Evolutionary conservation across 1,140 invertebrate species (phyloP), one percentile per base, ranked within the genome.

Genomic region (Bursaphelenchus mucronatus): DNA sequence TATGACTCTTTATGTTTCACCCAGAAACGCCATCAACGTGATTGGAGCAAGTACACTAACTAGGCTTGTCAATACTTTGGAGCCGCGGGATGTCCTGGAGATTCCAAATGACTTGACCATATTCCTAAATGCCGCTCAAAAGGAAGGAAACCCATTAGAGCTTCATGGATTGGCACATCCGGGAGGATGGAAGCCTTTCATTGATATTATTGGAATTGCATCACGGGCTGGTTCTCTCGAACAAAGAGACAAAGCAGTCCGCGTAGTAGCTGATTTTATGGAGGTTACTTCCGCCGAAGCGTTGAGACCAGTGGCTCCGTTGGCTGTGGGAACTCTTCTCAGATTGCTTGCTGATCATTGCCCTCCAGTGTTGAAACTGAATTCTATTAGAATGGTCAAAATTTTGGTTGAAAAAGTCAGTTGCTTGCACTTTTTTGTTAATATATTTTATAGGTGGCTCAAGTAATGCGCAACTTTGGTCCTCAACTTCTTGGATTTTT

Each of bases 291-390:
- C 13, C 13, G 13, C 30, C 13, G 45, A 43, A n/a, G 47, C 57
- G 6, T 39, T 59, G 15, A 13, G 41, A 17, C 57, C 57, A 11
- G 57, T 59, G 15, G 40, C 30, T 2, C 57, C 57, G 7, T n/a
- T 11, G 13, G 30, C 45, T 50, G 57, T 59, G 17, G 57, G 40
- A n/a, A 59, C 45, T 50, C 40, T 59, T 13, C 40, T 59, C 11
- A 39, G 57, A 19, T 7, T 59, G 57, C 57, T 59, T n/a, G 57
- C 57, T 44, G 57, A 59, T 50, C 57, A 59, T 30, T 59, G 57
- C 9, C 57, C 57, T 17, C 13, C 47, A 11, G 11, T 39, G 44
- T 50, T 59, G 44, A 59, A 59, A 39, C 30, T 59, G 13, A n/a
- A 59, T 11, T 13, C 57, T 0, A 39, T 59, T 13, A 39, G 40